A percentile compares a stretch with the other conserved stretches of the same genome.
Conservation (phyloP, 2,113 vertebrate genomes). For the Seriola rivoliana region DNA sequence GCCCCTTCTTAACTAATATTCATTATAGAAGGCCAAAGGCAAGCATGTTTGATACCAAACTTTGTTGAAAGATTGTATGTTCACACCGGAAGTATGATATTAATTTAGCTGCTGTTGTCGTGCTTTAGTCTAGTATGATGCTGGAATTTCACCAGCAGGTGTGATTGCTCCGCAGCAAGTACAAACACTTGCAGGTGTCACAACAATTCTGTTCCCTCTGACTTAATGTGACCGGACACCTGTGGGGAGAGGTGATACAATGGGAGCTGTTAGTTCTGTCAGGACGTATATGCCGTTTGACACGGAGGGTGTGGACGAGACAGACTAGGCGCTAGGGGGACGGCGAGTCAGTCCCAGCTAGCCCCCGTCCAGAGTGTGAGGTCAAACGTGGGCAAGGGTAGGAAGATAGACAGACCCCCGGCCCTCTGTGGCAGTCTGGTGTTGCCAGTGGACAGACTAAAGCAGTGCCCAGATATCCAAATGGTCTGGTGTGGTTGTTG, state of each 20-base stretch:
- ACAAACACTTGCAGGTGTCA: slow-evolving; percentile 67
- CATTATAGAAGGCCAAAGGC: background rate
- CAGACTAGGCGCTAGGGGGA: slow-evolving; percentile 11
- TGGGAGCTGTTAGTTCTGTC: slow-evolving; percentile 68
- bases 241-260: slow-evolving; percentile 65
- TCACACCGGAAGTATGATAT: background rate
- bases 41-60: background rate
- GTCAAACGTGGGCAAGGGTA: slow-evolving; percentile 54
- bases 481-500: background rate
- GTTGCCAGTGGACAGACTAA: slow-evolving; percentile 20
- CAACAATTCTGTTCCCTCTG: slow-evolving; percentile 32
- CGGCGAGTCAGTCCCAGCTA: slow-evolving; percentile 33
- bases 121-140: background rate
- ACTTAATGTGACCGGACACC: slow-evolving; percentile 65
- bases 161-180: slow-evolving; percentile 47
- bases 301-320: slow-evolving; percentile 51
- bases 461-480: slow-evolving; percentile 8
- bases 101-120: background rate
- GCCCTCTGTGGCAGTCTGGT: slow-evolving; percentile 14
- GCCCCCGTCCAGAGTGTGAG: slow-evolving; percentile 45
- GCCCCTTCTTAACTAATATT: background rate
- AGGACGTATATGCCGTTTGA: slow-evolving; percentile 36
- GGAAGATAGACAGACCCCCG: slow-evolving; percentile 4
- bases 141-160: slow-evolving; percentile 43
- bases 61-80: background rate